A percentile compares a stretch with the other conserved stretches of the same genome.
Conservation (phyloP, 2,888 invertebrate genomes). For the Athalia rosae region DNA sequence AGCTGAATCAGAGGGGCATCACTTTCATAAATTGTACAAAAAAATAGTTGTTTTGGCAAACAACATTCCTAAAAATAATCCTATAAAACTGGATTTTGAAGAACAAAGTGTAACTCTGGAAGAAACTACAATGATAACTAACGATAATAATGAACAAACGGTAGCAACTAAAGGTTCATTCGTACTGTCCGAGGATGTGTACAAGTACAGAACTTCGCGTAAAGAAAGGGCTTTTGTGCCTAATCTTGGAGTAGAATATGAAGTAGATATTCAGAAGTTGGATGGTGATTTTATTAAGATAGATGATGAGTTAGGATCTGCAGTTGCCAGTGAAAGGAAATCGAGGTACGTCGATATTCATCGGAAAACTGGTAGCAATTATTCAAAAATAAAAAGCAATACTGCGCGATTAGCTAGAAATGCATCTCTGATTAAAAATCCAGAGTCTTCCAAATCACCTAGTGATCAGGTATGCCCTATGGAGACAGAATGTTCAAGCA, state of each 20-base stretch:
- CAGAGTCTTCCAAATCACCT: neutral
- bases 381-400: neutral
- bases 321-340: constrained; percentile 42
- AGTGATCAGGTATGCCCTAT: neutral
- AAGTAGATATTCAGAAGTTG: constrained; percentile 38
- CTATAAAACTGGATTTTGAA: constrained; percentile 2
- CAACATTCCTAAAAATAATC: constrained; percentile 42
- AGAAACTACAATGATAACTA: constrained; percentile 21
- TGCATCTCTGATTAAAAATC: neutral
- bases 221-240: constrained; percentile 67
- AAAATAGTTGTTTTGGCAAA: constrained; percentile 54
- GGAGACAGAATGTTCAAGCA: neutral
- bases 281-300: constrained; percentile 62
- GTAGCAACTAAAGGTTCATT: constrained; percentile 42
- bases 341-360: constrained; percentile 53
- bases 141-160: constrained; percentile 41
- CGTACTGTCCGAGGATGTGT: constrained; percentile 59
- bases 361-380: constrained; percentile 4
- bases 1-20: constrained; percentile 49
- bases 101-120: constrained; percentile 32
- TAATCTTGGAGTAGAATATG: constrained; percentile 37
- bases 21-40: constrained; percentile 58
- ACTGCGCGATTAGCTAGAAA: constrained; percentile 4
- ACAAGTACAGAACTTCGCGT: constrained; percentile 63
- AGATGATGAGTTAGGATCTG: constrained; percentile 49